These are phyloP conservation scores for Crepidodera aurea DNA, from an alignment of 2,888 invertebrate species.

Conservation along the genomic window DNA sequence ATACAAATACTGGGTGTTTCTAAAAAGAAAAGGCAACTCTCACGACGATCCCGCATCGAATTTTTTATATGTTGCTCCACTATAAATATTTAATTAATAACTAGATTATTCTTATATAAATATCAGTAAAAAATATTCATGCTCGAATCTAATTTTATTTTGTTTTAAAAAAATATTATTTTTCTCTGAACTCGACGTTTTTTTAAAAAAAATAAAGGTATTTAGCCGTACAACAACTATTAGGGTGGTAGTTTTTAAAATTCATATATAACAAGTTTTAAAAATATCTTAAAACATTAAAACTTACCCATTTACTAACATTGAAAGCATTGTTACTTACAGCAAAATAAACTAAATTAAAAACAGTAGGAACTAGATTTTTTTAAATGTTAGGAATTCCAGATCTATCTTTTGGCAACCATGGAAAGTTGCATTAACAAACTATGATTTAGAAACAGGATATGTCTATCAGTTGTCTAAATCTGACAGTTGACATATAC, in stretches of 20 bases:
- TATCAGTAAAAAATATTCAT: slow-evolving; percentile 20
- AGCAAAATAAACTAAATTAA: background rate
- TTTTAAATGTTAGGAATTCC: no score
- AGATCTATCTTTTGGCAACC: no score
- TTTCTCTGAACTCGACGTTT: background rate
- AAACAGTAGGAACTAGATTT: no score
- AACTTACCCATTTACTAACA: background rate
- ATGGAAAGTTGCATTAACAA: no score
- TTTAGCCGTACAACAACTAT: background rate
- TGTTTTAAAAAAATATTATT: slow-evolving; percentile 13
- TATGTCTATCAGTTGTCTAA: no score
- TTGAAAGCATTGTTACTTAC: background rate
- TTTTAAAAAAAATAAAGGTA: background rate
- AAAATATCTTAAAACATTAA: background rate
- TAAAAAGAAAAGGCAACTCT: slow-evolving; percentile 8
- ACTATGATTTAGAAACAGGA: no score
- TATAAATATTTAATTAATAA: background rate
- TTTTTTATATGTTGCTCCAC: background rate
- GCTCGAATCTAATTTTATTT: background rate
- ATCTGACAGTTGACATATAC: no score
- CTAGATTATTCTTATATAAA: slow-evolving; percentile 1
- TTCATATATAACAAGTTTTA: background rate
- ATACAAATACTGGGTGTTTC: slow-evolving; percentile 25
- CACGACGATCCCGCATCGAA: background rate
- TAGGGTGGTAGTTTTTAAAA: background rate